These are phyloP conservation scores for Heteropelma amictum DNA, from an alignment of 2,888 invertebrate species.

Conservation along the genomic window DNA sequence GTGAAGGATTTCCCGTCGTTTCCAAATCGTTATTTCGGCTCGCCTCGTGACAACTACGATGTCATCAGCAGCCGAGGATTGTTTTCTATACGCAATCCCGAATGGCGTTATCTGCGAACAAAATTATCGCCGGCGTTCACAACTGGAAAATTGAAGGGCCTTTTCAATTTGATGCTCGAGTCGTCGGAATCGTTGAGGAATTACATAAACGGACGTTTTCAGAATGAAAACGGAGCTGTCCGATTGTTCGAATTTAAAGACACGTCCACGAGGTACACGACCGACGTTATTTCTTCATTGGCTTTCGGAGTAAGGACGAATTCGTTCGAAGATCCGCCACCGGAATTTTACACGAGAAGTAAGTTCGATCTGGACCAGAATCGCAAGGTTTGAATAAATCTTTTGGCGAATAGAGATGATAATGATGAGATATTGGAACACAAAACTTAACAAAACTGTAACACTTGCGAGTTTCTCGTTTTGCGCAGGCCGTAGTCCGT, in stretches of 20 bases:
- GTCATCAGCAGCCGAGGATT: slow-evolving; percentile 71
- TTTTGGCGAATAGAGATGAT: neutral
- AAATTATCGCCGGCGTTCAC: slow-evolving; percentile 80
- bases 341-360: slow-evolving; percentile 66
- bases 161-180: slow-evolving; percentile 77
- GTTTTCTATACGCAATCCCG: slow-evolving; percentile 76
- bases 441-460: too few species aligned
- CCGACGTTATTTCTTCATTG: slow-evolving; percentile 67
- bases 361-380: too few species aligned
- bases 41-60: slow-evolving; percentile 68
- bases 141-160: slow-evolving; percentile 79
- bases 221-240: neutral
- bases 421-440: too few species aligned
- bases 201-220: slow-evolving; percentile 55
- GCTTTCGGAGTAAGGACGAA: slow-evolving; percentile 69
- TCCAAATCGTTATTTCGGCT: slow-evolving; percentile 74
- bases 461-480: neutral
- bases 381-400: too few species aligned
- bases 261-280: slow-evolving; percentile 61
- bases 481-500: slow-evolving; percentile 43
- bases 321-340: slow-evolving; percentile 61
- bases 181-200: slow-evolving; percentile 66
- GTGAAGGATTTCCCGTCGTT: slow-evolving; percentile 79
- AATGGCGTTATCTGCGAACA: slow-evolving; percentile 78
- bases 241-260: slow-evolving; percentile 55